Evolutionary conservation across 2,888 invertebrate species (phyloP), one percentile per base, ranked within the genome.

Genomic region (Napeogenes inachia): DNA sequence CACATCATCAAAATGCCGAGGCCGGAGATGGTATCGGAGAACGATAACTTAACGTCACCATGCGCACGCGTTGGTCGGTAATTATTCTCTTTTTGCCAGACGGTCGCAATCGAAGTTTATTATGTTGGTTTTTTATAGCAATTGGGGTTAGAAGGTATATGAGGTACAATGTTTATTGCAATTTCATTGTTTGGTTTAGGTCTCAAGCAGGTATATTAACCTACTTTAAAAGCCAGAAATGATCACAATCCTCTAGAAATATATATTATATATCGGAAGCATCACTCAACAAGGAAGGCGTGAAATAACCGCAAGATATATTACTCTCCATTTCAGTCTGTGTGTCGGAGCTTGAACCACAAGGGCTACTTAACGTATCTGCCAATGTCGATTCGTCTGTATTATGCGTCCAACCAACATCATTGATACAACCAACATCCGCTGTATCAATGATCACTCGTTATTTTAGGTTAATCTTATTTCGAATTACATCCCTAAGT

Each of bases 1-100:
- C 72, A 73, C 68, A 72, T 70, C 64, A 64, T 68, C 65, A 68
- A 64, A 68, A 65, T 60, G 61, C 65, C 60, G 64, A 64, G 60
- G 55, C 54, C 59, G 46, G 59, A 60, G 70, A 69, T 69, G 46
- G 56, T 70, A 68, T 71, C 66, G 62, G 12, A 59, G 60, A 64
- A 66, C 71, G 66, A 63, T 63, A 60, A 56, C 62, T 67, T 67
- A 66, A 68, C 56, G 54, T 55, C 47, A 53, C 33, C 59, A 32
- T 58, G 56, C 32, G 54, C 62, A 60, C 59, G 60, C 47, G 60
- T 61, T 46, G 35, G 57, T n/a, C 32, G 56, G 57, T 60, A 58
- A 56, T 64, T 66, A 59, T 46, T 54, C 57, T 62, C 47, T 59
- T 62, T 61, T 65, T 61, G 59, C 60, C 56, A 30, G 30, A 38